phyloP scores from a whole-genome alignment of 30 jellyfish, hydroid and myxozoan genomes.

The Haliclystus octoradiatus region DNA sequence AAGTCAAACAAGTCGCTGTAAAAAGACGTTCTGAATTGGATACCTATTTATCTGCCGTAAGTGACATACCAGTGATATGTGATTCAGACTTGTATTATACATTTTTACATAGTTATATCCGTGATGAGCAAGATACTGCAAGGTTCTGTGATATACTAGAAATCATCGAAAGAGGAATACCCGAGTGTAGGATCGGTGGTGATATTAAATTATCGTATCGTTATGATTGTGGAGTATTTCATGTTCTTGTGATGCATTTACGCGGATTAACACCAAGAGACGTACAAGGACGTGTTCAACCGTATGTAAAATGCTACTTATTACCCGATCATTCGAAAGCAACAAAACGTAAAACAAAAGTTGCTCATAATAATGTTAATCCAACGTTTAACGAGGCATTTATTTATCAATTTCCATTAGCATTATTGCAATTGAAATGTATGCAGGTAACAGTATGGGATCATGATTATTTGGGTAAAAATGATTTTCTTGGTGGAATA shows the following conservation, averaged over 20 bases:
- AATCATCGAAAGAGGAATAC: constrained; percentile 55
- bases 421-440: constrained; percentile 29
- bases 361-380: constrained; percentile 53
- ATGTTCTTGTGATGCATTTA: constrained; percentile 69
- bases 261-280: constrained; percentile 53
- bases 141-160: constrained; percentile 58
- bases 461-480: constrained; percentile 45
- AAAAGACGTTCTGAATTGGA: constrained; percentile 78
- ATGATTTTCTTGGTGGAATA: constrained; percentile 77
- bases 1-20: constrained; percentile 73
- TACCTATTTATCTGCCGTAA: constrained; percentile 31
- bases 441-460: constrained; percentile 92
- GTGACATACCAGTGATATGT: constrained; percentile 11
- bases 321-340: constrained; percentile 70
- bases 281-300: constrained; percentile 70
- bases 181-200: constrained; percentile 85
- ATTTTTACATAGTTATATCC: constrained; percentile 76
- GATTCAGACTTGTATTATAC: constrained; percentile 63
- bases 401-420: constrained; percentile 34
- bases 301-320: constrained; percentile 69
- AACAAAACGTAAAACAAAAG: constrained; percentile 72
- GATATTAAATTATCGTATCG: constrained; percentile 54
- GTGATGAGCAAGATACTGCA: constrained; percentile 71
- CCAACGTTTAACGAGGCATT: constrained; percentile 87
- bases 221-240: constrained; percentile 27